These are phyloP conservation scores for Mastigias papua DNA, from an alignment of 30 jellyfish, hydroid and myxozoan genomes.

Conservation along the genomic window DNA sequence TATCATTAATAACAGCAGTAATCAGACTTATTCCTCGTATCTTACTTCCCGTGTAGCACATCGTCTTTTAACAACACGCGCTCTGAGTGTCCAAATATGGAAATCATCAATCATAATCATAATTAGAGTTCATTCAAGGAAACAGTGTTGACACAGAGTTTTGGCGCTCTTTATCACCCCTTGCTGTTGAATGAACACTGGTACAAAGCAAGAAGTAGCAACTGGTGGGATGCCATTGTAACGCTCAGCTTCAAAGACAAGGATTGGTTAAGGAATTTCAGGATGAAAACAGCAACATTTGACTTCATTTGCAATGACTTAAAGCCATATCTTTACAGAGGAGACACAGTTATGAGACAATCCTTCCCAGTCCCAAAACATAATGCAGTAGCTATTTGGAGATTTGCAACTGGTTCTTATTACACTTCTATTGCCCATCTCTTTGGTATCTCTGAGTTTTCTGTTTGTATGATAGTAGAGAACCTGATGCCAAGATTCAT, in stretches of 20 bases:
- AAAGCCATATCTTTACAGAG: not conserved
- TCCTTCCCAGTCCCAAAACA: conserved; percentile 14
- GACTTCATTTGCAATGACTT: conserved; percentile 21
- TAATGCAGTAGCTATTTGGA: no score
- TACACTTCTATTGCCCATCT: conserved; percentile 31
- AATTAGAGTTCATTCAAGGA: no score
- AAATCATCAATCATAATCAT: no score
- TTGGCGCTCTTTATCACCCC: not conserved
- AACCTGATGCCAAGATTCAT: conserved; percentile 28
- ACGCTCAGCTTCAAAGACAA: not conserved
- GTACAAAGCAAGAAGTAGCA: not conserved
- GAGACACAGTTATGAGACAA: conserved; percentile 10
- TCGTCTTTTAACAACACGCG: no score
- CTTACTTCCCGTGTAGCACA: no score
- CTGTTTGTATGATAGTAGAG: not conserved
- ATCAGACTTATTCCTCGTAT: no score
- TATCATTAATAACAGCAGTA: no score
- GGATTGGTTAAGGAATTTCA: conserved; percentile 6
- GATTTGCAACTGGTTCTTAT: conserved; percentile 14
- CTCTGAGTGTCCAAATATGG: no score
- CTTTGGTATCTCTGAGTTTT: conserved; percentile 22
- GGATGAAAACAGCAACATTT: conserved; percentile 17
- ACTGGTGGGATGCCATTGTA: not conserved
- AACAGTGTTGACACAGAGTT: not conserved
- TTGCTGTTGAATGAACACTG: not conserved